These are phyloP conservation scores for Ciconia nigra DNA, from an alignment of 2,797 vertebrate species.

Conservation along the genomic window DNA sequence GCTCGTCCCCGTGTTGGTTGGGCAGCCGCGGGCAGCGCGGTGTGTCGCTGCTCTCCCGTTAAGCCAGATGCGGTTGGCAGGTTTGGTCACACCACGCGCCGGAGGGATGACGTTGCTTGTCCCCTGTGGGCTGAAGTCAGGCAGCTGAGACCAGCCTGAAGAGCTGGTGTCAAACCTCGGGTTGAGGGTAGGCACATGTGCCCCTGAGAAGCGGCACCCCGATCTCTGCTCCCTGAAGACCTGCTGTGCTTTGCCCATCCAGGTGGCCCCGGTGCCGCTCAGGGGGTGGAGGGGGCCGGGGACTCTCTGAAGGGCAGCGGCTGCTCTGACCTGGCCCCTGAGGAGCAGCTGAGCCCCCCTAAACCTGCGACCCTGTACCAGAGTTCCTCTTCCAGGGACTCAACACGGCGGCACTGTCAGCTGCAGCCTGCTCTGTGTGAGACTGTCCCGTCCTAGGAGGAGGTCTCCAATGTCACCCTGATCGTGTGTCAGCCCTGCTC, in stretches of 20 bases:
- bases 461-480: conserved; percentile 4
- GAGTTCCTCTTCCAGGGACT: background rate
- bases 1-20: rapidly evolving
- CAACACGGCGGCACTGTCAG: background rate
- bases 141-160: background rate
- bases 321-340: background rate
- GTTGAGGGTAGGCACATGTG: background rate
- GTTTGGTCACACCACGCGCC: rapidly evolving
- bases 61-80: background rate
- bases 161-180: background rate
- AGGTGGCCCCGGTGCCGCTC: background rate
- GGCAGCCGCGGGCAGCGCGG: rapidly evolving
- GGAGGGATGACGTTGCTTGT: rapidly evolving
- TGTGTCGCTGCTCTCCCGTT: rapidly evolving
- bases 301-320: background rate
- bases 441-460: background rate
- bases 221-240: background rate
- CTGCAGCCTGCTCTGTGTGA: background rate
- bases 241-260: background rate
- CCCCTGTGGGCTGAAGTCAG: rapidly evolving
- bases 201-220: background rate
- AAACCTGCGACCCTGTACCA: background rate
- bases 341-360: background rate
- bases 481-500: background rate
- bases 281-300: background rate